These are phyloP conservation scores for Craterocephalus amniculus DNA, from an alignment of 2,797 vertebrate species.

Conservation along the genomic window DNA sequence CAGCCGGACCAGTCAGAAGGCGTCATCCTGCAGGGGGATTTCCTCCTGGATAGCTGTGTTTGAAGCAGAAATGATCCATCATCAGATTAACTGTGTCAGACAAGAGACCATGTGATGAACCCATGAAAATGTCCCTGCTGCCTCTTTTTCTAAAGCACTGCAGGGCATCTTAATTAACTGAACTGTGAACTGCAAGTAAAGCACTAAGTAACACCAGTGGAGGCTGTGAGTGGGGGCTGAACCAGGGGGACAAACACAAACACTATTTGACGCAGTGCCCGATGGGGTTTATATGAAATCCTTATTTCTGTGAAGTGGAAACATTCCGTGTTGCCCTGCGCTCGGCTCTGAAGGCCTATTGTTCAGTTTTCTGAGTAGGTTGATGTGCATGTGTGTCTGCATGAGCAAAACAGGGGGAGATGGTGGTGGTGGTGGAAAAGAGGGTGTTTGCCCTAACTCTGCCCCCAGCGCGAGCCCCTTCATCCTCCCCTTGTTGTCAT, in stretches of 20 bases:
- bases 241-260: conserved; percentile 39
- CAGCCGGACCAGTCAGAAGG: conserved; percentile 13
- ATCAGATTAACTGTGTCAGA: conserved; percentile 46
- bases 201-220: conserved; percentile 26
- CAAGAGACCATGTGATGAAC: conserved; percentile 45
- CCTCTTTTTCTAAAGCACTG: conserved; percentile 66
- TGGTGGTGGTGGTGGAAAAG: conserved; percentile 28
- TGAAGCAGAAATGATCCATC: conserved; percentile 28
- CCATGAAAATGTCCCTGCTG: conserved; percentile 56
- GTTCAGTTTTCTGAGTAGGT: conserved; percentile 46
- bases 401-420: conserved; percentile 33
- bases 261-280: conserved; percentile 23
- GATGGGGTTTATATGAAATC: conserved; percentile 17
- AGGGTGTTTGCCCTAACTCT: conserved; percentile 64
- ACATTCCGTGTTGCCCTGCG: conserved; percentile 26
- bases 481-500: conserved; percentile 83
- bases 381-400: conserved; percentile 49
- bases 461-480: conserved; percentile 81
- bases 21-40: conserved; percentile 15
- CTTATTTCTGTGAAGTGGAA: conserved; percentile 15
- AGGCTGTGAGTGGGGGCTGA: conserved; percentile 30
- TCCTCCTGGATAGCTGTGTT: conserved; percentile 8
- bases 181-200: conserved; percentile 60
- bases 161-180: conserved; percentile 71
- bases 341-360: conserved; percentile 47